These are phyloP conservation scores for Andrena chrysosceles DNA, from an alignment of 2,888 invertebrate species.

Conservation along the genomic window DNA sequence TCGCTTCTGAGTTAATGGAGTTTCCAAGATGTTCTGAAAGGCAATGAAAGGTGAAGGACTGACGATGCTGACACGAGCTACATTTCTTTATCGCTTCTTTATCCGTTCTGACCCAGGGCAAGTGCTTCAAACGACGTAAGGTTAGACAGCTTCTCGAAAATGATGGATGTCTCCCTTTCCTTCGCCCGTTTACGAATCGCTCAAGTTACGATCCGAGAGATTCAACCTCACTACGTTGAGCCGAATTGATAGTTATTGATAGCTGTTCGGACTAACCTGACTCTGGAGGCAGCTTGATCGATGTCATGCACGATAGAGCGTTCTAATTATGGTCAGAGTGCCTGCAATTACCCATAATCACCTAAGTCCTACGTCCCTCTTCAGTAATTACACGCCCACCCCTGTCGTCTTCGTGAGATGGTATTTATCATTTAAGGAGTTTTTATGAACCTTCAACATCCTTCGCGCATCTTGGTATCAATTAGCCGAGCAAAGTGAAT, in stretches of 20 bases:
- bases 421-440: constrained; percentile 19
- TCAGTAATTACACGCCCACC: constrained; percentile 62
- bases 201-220: constrained; percentile 64
- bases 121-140: constrained; percentile 68
- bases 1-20: constrained; percentile 66
- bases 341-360: constrained; percentile 77
- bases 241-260: constrained; percentile 78
- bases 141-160: constrained; percentile 73
- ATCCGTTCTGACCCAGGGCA: constrained; percentile 70
- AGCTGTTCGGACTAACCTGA: constrained; percentile 74
- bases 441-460: not conserved
- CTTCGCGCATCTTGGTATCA: not conserved
- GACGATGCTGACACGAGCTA: constrained; percentile 73
- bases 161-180: constrained; percentile 75
- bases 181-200: constrained; percentile 67
- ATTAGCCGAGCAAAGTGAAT: constrained; percentile 22
- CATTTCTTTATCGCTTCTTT: constrained; percentile 72
- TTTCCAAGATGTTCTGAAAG: constrained; percentile 67
- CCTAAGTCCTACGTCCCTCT: constrained; percentile 64
- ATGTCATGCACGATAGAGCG: constrained; percentile 78
- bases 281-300: constrained; percentile 77
- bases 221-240: constrained; percentile 51
- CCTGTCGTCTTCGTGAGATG: constrained; percentile 47
- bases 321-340: constrained; percentile 78
- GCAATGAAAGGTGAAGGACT: constrained; percentile 71